Conservation (phyloP, 2,888 invertebrate genomes). For the Patella caerulea region DNA sequence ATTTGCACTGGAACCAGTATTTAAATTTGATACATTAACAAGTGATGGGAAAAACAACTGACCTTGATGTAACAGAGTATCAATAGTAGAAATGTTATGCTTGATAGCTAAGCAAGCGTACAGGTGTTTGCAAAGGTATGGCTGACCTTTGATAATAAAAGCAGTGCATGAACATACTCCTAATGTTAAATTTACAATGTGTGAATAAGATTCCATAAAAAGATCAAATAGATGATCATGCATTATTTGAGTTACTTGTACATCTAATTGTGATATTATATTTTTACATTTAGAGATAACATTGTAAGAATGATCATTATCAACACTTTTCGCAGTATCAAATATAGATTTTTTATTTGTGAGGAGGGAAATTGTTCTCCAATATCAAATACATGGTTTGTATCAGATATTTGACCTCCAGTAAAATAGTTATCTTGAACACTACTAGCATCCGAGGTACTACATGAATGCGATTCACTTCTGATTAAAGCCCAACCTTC, state of each 20-base stretch:
- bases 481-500: not conserved
- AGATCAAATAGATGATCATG: not conserved
- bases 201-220: not conserved
- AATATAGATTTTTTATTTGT: not conserved
- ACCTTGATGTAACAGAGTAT: not conserved
- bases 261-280: not conserved
- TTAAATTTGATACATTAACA: too few species aligned
- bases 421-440: too few species aligned
- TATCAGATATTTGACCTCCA: too few species aligned
- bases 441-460: not conserved
- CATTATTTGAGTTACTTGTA: not conserved
- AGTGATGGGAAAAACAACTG: too few species aligned
- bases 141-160: conserved; percentile 21
- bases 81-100: not conserved
- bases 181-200: conserved; percentile 18
- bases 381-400: not conserved
- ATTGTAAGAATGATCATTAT: conserved; percentile 17
- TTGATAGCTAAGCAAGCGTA: conserved; percentile 9
- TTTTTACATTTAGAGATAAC: conserved; percentile 17
- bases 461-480: not conserved
- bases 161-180: conserved; percentile 17
- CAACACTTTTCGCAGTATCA: not conserved
- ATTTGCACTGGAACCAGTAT: too few species aligned
- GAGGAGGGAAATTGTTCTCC: not conserved
- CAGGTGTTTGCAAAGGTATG: conserved; percentile 22